Conservation (phyloP, 2,797 vertebrate genomes). For the Pseudopleuronectes americanus region DNA sequence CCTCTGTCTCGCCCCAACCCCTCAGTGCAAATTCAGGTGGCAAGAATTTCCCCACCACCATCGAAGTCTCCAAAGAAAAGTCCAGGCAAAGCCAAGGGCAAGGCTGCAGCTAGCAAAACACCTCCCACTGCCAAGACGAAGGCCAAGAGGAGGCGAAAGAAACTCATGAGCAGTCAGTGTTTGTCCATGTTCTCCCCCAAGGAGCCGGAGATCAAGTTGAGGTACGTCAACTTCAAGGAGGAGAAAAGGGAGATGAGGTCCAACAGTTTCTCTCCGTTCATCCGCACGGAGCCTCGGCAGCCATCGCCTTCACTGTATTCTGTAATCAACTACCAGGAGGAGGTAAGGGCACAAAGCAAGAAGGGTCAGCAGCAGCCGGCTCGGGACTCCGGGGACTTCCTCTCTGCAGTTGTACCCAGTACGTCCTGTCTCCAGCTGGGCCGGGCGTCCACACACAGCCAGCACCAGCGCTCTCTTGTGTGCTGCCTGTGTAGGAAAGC, state of each 20-base stretch:
- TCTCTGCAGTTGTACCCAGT: conserved; percentile 72
- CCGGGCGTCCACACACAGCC: conserved; percentile 63
- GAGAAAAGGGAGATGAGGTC: conserved; percentile 73
- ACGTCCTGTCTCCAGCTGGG: conserved; percentile 81
- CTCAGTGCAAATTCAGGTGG: conserved; percentile 18
- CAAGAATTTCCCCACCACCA: conserved; percentile 14
- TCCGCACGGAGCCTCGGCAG: conserved; percentile 65
- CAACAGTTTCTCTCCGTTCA: conserved; percentile 79
- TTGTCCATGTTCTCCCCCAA: conserved; percentile 78
- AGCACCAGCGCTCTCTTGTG: conserved; percentile 68
- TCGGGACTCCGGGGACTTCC: conserved; percentile 38
- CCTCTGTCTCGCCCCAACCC: conserved; percentile 15
- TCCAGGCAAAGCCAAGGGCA: conserved; percentile 44
- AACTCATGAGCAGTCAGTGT: conserved; percentile 29
- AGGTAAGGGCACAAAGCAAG: conserved; percentile 60
- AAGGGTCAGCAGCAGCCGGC: conserved; percentile 61
- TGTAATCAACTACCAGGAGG: conserved; percentile 81
- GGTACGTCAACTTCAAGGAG: conserved; percentile 80
- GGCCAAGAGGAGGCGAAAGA: conserved; percentile 72
- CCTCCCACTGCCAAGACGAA: conserved; percentile 63
- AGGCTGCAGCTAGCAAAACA: conserved; percentile 37
- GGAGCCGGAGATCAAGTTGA: conserved; percentile 85
- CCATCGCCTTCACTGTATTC: conserved; percentile 68
- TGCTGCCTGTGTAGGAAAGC: conserved; percentile 84
- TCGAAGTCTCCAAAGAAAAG: conserved; percentile 70